A percentile compares a stretch with the other conserved stretches of the same genome.
Conservation (phyloP, 2,888 invertebrate genomes). For the Lycia hirtaria region DNA sequence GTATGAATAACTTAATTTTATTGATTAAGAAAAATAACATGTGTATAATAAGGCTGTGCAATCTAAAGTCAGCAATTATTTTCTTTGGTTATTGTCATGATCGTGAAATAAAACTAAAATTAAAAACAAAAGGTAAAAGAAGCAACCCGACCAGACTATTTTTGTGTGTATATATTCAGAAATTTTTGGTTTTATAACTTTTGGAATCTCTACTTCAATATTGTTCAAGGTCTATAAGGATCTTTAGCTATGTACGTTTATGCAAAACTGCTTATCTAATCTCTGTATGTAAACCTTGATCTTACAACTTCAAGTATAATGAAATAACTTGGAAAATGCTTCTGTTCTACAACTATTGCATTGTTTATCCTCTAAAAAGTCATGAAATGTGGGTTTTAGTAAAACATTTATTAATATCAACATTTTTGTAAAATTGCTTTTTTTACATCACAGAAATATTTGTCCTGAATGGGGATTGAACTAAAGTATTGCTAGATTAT, state of each 20-base stretch:
- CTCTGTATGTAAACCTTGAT: constrained; percentile 34
- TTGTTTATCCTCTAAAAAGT: no score
- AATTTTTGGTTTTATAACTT: no score
- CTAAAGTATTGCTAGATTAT: no score
- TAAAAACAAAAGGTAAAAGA: no score
- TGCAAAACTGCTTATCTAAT: constrained; percentile 37
- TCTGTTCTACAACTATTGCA: constrained; percentile 11
- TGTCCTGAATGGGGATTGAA: no score
- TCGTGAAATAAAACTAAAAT: no score
- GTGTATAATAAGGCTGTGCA: not conserved
- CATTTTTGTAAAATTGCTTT: no score
- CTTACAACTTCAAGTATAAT: constrained; percentile 10
- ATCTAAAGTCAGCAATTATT: not conserved
- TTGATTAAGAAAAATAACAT: not conserved
- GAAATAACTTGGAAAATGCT: constrained; percentile 19
- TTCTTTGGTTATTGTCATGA: not conserved
- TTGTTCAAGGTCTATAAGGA: constrained; percentile 16
- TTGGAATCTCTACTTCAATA: not conserved
- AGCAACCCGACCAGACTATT: no score
- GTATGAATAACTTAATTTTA: constrained; percentile 1
- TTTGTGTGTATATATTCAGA: no score
- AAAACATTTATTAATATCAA: no score
- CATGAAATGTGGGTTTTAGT: no score
- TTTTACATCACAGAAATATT: no score
- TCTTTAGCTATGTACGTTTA: constrained; percentile 9